These are phyloP conservation scores for Eupithecia centaureata DNA, from an alignment of 2,888 invertebrate species.

Conservation along the genomic window DNA sequence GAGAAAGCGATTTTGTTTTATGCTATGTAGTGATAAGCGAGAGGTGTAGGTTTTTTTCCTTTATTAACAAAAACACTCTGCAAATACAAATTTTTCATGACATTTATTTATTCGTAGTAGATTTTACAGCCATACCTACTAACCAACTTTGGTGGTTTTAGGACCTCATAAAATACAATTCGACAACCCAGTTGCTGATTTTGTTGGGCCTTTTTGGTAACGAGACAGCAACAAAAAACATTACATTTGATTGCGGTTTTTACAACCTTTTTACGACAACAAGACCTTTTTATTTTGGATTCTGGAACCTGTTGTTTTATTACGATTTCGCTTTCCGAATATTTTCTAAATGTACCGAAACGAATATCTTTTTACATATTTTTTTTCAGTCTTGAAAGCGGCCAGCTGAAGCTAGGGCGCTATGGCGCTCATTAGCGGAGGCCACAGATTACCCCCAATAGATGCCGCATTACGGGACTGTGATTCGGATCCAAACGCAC, in stretches of 20 bases:
- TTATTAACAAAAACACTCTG: background rate
- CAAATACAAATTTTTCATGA: background rate
- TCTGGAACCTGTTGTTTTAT: background rate
- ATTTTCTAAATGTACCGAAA: background rate
- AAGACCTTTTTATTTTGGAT: conserved; percentile 21
- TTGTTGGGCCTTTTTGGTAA: conserved; percentile 6
- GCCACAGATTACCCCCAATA: too few relatives aligned
- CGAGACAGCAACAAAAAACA: conserved; percentile 7
- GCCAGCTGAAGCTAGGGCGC: too few relatives aligned
- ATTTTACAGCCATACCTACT: background rate
- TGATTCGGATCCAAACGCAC: too few relatives aligned
- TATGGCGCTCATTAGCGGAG: too few relatives aligned
- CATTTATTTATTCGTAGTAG: background rate
- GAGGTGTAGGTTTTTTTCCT: background rate
- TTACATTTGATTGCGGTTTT: conserved; percentile 20
- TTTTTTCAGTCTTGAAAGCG: too few relatives aligned
- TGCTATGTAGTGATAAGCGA: too few relatives aligned
- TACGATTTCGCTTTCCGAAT: background rate
- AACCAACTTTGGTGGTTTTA: background rate
- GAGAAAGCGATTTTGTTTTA: too few relatives aligned
- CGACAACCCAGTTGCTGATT: background rate
- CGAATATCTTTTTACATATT: background rate
- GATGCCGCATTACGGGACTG: too few relatives aligned
- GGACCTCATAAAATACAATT: conserved; percentile 5
- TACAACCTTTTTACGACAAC: conserved; percentile 16